Conservation (phyloP, 2,797 vertebrate genomes). For the Chelmon rostratus region DNA sequence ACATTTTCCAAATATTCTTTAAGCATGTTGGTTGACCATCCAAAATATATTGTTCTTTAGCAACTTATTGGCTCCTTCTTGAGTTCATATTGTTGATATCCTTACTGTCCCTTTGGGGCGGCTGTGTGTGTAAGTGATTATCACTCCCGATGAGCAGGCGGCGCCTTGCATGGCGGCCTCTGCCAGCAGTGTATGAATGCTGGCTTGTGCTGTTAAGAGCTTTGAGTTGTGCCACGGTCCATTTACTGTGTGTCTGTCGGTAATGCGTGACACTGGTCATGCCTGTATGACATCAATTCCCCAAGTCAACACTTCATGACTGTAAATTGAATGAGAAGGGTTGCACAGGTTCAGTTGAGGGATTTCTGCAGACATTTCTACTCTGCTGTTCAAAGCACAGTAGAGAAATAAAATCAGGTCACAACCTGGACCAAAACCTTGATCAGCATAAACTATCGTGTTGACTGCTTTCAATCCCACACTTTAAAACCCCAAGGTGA, state of each 20-base stretch:
- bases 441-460: not conserved
- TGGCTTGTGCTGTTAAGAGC: no score
- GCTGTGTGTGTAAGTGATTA: no score
- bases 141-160: no score
- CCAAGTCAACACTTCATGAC: not conserved
- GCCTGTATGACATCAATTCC: not conserved
- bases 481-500: not conserved
- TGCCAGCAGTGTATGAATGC: no score
- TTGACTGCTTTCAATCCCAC: not conserved
- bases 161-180: no score
- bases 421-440: not conserved
- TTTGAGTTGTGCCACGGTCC: no score
- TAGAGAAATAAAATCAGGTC: not conserved
- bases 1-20: not conserved
- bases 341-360: not conserved
- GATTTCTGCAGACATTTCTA: not conserved
- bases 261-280: not conserved
- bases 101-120: no score
- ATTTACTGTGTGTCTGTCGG: not conserved
- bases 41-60: not conserved
- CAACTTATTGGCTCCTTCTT: not conserved
- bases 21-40: not conserved
- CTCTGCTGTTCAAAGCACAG: not conserved
- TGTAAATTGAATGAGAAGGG: not conserved
- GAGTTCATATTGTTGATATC: not conserved